Base-by-base conservation (phyloP, 2,888 invertebrate species). In the Achlya flavicornis region DNA sequence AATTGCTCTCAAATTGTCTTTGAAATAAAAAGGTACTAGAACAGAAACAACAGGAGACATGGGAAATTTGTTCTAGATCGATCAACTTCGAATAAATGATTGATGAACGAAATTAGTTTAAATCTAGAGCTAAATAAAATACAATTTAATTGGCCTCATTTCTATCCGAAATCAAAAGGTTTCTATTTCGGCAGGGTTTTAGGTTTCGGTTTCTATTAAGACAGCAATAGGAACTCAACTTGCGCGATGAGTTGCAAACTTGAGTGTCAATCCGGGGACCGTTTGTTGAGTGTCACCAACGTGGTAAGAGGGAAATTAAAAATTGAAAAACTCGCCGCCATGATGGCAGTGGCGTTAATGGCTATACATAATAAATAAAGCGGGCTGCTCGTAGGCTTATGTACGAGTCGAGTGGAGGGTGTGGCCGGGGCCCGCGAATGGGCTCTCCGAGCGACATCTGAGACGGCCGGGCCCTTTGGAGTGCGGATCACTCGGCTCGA, bases 351-450 rank as follows among this genome's bases (percentile, higher is more conserved):
- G 88, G 90, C 90, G 91, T 91, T 92, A 93, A 93, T 92, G 89
- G 91, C 89, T 90, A 92, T 93, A 93, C 92, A 93, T 93, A 93
- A 93, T 93, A 92, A 92, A 92, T 93, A 93, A 92, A 91, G 91
- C 90, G 89, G 87, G 86, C 84, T 86, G 89, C 84, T 86, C 78
- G 89, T 89, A 85, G 87, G 92, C 92, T 91, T 93, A 93, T 93
- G 89, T 93, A 92, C 87, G 84, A 83, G 88, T 90, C 86, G 88
- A 93, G 93, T 91, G 91, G 93, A 90, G 91, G 93, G 93, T 87
- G 93, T 92, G 93, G 93, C 89, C 88, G 85, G 84, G 86, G 76
- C 85, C 86, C 89, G 88, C 93, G 93, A 93, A 93, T 92, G 89
- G 92, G 92, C 92, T 90, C 92, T 89, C 85, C 80, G 81, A 77